Evolutionary conservation across 2,797 vertebrate genomes (phyloP), one percentile per base, ranked within the genome.

Genomic region (Danio choprae): DNA sequence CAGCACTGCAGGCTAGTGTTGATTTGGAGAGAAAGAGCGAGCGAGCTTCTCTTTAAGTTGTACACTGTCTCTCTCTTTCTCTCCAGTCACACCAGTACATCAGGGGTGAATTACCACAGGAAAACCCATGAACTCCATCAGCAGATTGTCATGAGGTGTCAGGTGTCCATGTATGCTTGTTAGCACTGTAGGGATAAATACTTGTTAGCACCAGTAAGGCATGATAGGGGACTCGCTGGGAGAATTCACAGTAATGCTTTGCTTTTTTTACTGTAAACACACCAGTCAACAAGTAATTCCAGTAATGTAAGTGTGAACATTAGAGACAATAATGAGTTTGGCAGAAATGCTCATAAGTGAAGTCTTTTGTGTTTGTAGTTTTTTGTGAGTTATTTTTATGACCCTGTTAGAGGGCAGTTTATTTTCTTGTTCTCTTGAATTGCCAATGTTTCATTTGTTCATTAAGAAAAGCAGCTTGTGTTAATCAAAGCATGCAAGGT

Each of bases 121-220:
- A 53, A 56, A 43, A 29, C 50, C 15, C 46, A 10, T 46, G 63
- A 58, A 77, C 41, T 43, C 43, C 15, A 46, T 62, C 12, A 58
- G 63, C 63, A 58, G 75, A 38, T 77, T 68, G 51, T 58, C 40
- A 38, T 55, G 10, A 36, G 7, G 41, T 67, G 41, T 67, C 10
- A 44, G 75, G 62, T 67, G 50, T 56, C 40, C 38, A 67, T 9
- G 20, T 16, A 20, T 48, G 62, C 75, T 38, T 76, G 60, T 58
- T 58, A 48, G 40, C 11, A 1, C 15, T 56, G 41, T 67, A 77
- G 74, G 51, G 1, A 40, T 38, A 8, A n/a, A 29, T 18, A 29
- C 40, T 29, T 56, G 16, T 56, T 58, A 55, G 40, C 62, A 44
- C 20, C 48, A 29, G 9, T 22, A 41, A 55, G 6, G 6, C 15